These are phyloP conservation scores for Nymphalis urticae DNA, from an alignment of 2,888 invertebrate genomes.

Conservation along the genomic window DNA sequence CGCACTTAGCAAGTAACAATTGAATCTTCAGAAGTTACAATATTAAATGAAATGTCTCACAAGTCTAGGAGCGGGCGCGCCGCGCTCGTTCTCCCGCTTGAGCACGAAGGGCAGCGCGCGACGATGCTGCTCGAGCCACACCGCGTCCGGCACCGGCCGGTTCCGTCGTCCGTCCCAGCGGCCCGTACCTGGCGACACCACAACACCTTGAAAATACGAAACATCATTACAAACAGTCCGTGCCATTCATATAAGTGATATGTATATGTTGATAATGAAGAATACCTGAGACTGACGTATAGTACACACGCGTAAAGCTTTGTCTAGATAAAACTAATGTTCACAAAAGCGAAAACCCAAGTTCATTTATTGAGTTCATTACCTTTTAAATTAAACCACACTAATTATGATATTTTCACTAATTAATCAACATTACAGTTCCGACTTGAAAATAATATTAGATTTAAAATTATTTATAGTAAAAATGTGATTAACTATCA, in stretches of 20 bases:
- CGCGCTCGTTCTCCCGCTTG: conserved; percentile 74
- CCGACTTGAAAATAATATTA: not conserved
- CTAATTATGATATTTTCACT: too few species aligned
- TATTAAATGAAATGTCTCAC: conserved; percentile 51
- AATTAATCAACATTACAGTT: too few species aligned
- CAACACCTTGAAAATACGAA: not conserved
- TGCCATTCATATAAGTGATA: too few species aligned
- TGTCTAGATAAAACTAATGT: too few species aligned
- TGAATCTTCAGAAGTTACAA: too few species aligned
- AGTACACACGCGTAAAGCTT: too few species aligned
- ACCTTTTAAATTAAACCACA: too few species aligned
- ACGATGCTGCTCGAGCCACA: conserved; percentile 77
- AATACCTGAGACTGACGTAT: too few species aligned
- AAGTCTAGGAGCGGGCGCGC: conserved; percentile 65
- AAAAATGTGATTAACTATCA: not conserved
- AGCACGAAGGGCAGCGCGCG: conserved; percentile 76
- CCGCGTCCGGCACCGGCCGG: conserved; percentile 76
- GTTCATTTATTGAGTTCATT: too few species aligned
- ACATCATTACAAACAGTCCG: not conserved
- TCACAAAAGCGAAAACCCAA: too few species aligned
- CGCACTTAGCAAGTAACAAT: too few species aligned
- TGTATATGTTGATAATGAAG: too few species aligned
- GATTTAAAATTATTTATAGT: not conserved
- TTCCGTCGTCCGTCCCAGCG: conserved; percentile 74
- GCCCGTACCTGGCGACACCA: conserved; percentile 44